Conservation (phyloP, 2,113 vertebrate genomes). For the Rhinolophus sinicus region DNA sequence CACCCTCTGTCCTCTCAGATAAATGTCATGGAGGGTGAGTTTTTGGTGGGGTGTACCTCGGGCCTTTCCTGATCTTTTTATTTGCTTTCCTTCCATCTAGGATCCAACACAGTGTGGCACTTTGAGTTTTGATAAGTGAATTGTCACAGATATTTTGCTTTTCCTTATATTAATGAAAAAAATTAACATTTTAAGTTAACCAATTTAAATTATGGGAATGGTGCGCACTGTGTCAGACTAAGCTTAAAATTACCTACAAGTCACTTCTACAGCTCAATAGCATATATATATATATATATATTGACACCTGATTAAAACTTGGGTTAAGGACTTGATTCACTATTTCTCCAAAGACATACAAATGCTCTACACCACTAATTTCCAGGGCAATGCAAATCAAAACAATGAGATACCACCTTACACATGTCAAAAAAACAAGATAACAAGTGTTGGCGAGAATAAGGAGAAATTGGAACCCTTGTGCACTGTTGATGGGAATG, state of each 20-base stretch:
- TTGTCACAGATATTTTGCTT: not conserved
- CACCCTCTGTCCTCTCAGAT: conserved; percentile 44
- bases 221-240: not conserved
- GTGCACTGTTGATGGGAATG: not conserved
- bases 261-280: not conserved
- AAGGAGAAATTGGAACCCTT: not conserved
- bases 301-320: not conserved
- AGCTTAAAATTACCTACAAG: not conserved
- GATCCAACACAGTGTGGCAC: not conserved
- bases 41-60: fast-evolving
- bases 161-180: not conserved
- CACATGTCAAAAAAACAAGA: not conserved
- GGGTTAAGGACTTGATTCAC: not conserved
- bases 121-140: not conserved
- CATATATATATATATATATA: no score
- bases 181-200: not conserved
- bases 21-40: conserved; percentile 34
- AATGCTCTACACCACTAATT: not conserved
- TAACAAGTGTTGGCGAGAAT: not conserved
- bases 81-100: not conserved
- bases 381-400: not conserved
- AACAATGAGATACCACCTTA: not conserved
- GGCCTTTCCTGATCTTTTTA: not conserved
- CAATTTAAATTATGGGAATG: not conserved
- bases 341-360: not conserved